These are phyloP conservation scores for Atrina japonica DNA, from an alignment of 2,888 invertebrate species.

Conservation along the genomic window DNA sequence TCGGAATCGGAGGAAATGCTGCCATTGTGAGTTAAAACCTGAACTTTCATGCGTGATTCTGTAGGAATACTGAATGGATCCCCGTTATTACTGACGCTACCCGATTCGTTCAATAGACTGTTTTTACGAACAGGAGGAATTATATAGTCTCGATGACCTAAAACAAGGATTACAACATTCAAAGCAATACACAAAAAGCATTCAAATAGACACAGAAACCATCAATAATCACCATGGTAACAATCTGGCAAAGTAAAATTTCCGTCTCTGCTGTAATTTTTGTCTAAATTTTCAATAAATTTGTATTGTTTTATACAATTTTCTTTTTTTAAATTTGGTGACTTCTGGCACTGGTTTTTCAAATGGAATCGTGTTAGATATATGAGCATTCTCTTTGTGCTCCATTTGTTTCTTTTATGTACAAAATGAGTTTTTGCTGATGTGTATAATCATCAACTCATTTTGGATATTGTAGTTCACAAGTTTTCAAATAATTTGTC, in stretches of 20 bases:
- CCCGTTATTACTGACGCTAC: slow-evolving; percentile 42
- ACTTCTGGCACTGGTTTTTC: no score
- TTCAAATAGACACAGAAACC: background rate
- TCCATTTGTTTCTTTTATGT: no score
- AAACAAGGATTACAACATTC: slow-evolving; percentile 16
- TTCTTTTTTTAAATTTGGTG: no score
- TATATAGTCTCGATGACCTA: slow-evolving; percentile 59
- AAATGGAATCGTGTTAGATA: no score
- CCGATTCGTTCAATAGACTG: slow-evolving; percentile 71
- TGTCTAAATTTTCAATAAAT: no score
- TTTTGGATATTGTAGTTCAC: no score
- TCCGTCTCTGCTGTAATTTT: no score
- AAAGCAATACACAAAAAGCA: slow-evolving; percentile 3
- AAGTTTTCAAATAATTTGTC: no score
- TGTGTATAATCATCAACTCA: no score
- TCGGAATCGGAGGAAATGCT: slow-evolving; percentile 77
- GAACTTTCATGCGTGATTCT: slow-evolving; percentile 65
- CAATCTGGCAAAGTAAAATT: background rate
- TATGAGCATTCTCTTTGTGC: no score
- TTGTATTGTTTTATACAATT: no score
- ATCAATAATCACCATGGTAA: background rate
- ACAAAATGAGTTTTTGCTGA: no score
- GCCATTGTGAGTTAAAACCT: slow-evolving; percentile 77
- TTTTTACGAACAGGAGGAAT: slow-evolving; percentile 72
- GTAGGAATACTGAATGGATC: slow-evolving; percentile 35